A percentile compares a stretch with the other conserved stretches of the same genome.
Conservation (phyloP, 1,140 invertebrate genomes). For the Aplysia californica region DNA sequence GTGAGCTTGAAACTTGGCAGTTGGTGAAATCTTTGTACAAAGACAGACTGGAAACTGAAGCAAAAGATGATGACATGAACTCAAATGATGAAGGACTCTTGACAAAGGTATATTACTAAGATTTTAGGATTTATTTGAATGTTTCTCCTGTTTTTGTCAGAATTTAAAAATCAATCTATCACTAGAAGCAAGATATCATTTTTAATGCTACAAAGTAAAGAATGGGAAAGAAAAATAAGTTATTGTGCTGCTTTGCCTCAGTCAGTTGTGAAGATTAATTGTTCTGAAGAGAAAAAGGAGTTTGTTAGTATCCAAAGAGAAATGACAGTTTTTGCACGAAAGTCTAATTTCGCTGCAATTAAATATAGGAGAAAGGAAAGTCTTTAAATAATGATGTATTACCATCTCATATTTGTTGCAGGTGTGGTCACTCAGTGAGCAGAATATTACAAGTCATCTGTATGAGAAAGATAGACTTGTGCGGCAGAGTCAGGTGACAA, state of each 20-base stretch:
- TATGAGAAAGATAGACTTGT: constrained; percentile 77
- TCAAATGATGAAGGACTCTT: background rate
- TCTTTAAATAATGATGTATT: background rate
- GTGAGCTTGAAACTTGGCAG: constrained; percentile 89
- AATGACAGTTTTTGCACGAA: background rate
- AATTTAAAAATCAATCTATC: no score
- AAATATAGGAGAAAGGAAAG: background rate
- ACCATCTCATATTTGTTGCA: constrained; percentile 17
- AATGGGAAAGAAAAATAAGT: background rate
- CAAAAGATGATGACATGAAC: constrained; percentile 61
- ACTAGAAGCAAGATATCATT: background rate
- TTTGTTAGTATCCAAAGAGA: background rate
- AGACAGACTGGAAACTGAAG: constrained; percentile 74
- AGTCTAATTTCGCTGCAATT: background rate
- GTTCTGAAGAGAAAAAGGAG: background rate
- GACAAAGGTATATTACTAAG: no score
- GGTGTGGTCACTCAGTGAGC: constrained; percentile 70
- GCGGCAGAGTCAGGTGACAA: constrained; percentile 71
- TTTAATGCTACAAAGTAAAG: background rate
- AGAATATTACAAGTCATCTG: constrained; percentile 72
- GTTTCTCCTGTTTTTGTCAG: no score
- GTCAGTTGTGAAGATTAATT: no score
- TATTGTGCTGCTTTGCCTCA: no score
- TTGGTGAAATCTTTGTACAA: constrained; percentile 83
- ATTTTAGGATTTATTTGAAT: no score